Percentiles rank a stretch among this genome's conserved stretches.
phyloP scores from a whole-genome alignment of 2,113 vertebrate species.

The Myxocyprinus asiaticus region DNA sequence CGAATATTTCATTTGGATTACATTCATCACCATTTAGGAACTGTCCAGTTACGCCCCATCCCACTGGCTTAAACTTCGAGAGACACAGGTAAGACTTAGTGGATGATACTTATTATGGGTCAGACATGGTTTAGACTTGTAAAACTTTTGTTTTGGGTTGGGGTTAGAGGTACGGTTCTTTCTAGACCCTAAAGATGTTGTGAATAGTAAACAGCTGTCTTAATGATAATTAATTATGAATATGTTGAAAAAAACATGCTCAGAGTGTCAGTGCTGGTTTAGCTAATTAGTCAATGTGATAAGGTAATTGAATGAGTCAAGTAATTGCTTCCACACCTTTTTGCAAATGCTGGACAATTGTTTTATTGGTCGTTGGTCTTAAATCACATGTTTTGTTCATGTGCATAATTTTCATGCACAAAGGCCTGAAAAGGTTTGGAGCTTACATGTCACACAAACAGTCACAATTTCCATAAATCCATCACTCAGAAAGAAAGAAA shows the following conservation, averaged over 20 bases:
- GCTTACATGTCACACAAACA: not conserved
- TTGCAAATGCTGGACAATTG: not conserved
- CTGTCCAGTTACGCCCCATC: not conserved
- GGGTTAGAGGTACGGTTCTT: not conserved
- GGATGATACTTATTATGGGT: not conserved
- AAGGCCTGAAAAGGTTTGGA: not conserved
- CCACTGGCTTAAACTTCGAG: not conserved
- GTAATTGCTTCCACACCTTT: not conserved
- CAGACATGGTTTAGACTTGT: not conserved
- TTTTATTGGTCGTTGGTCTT: not conserved
- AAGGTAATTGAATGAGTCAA: not conserved
- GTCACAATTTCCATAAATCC: not conserved
- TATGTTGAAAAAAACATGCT: no score
- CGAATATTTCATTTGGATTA: not conserved
- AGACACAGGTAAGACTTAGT: constrained; percentile 1
- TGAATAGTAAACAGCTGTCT: not conserved
- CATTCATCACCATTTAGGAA: not conserved
- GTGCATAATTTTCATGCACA: not conserved
- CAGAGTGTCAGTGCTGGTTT: no score
- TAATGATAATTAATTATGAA: not conserved
- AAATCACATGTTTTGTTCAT: not conserved
- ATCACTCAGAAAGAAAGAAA: no score
- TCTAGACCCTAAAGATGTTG: not conserved
- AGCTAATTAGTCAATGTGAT: not conserved
- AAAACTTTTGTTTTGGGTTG: not conserved